A percentile compares a stretch with the other conserved stretches of the same genome.
These are phyloP conservation scores for Neoniphon sammara DNA, from an alignment of 2,797 vertebrate genomes.

Conservation along the genomic window DNA sequence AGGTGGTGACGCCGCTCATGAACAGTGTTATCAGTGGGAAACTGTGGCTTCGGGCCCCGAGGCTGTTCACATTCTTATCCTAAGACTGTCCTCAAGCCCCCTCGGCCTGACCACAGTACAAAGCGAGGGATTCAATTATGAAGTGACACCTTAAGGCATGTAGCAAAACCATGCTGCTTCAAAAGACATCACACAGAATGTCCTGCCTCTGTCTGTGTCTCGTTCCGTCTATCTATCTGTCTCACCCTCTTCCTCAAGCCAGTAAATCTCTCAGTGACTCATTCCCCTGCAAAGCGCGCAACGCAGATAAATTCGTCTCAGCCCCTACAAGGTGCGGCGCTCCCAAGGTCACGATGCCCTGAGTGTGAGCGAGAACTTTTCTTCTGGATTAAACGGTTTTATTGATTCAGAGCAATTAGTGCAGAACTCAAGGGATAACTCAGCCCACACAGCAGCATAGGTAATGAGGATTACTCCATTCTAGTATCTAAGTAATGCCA, in stretches of 20 bases:
- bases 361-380: slow-evolving; percentile 55
- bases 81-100: slow-evolving; percentile 43
- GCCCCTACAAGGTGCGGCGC: not conserved
- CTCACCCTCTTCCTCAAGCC: slow-evolving; percentile 1
- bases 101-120: slow-evolving; percentile 46
- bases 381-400: slow-evolving; percentile 52
- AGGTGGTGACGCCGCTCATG: slow-evolving; percentile 41
- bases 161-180: slow-evolving; percentile 45
- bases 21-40: slow-evolving; percentile 41
- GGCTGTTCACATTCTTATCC: slow-evolving; percentile 40
- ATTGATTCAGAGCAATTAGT: slow-evolving; percentile 72
- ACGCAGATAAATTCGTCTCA: slow-evolving; percentile 21
- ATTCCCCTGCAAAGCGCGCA: slow-evolving; percentile 24
- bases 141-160: slow-evolving; percentile 59
- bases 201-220: slow-evolving; percentile 41
- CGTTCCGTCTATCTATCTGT: slow-evolving; percentile 20
- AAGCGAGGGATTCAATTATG: slow-evolving; percentile 70
- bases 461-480: slow-evolving; percentile 43
- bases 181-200: slow-evolving; percentile 47
- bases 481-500: slow-evolving; percentile 23
- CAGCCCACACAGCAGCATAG: slow-evolving; percentile 56
- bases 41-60: slow-evolving; percentile 13
- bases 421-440: slow-evolving; percentile 55
- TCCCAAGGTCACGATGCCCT: slow-evolving; percentile 45
- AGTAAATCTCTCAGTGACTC: slow-evolving; percentile 12